A percentile compares a stretch with the other conserved stretches of the same genome.
phyloP scores from a whole-genome alignment of 2,113 vertebrate species.

The Oceanites oceanicus region DNA sequence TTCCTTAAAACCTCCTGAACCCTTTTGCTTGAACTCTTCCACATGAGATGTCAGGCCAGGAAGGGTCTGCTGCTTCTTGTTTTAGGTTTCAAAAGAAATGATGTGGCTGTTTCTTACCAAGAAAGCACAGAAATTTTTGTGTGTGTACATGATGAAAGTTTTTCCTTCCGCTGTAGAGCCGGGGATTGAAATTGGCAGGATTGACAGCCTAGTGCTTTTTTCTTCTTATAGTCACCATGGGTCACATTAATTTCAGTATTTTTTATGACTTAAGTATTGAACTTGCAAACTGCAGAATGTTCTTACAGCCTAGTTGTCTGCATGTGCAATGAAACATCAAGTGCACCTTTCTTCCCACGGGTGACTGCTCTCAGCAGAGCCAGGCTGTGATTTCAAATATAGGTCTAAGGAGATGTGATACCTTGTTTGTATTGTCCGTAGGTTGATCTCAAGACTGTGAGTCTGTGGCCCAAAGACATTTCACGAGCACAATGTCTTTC shows the following conservation, averaged over 20 bases:
- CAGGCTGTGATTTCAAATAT: background rate
- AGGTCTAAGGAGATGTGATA: background rate
- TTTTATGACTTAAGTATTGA: background rate
- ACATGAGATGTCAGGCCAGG: accelerated
- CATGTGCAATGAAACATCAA: background rate
- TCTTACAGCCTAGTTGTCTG: background rate
- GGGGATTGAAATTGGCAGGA: background rate
- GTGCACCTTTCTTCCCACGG: background rate
- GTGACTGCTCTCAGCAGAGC: background rate
- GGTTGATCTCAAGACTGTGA: background rate
- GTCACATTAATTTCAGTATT: background rate
- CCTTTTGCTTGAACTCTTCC: background rate
- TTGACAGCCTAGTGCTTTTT: background rate
- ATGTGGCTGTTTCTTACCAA: background rate
- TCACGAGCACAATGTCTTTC: accelerated
- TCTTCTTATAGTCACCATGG: background rate
- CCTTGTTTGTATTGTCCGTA: background rate
- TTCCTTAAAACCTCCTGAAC: background rate
- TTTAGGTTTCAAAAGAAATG: background rate
- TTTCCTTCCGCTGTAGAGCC: background rate
- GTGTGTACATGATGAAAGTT: background rate
- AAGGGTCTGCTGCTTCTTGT: background rate
- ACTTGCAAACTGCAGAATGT: background rate
- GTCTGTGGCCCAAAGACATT: background rate
- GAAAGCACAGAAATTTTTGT: background rate